Evolutionary conservation across 1,140 invertebrate species (phyloP).

Genomic region (Himalopsyche phryganea): DNA sequence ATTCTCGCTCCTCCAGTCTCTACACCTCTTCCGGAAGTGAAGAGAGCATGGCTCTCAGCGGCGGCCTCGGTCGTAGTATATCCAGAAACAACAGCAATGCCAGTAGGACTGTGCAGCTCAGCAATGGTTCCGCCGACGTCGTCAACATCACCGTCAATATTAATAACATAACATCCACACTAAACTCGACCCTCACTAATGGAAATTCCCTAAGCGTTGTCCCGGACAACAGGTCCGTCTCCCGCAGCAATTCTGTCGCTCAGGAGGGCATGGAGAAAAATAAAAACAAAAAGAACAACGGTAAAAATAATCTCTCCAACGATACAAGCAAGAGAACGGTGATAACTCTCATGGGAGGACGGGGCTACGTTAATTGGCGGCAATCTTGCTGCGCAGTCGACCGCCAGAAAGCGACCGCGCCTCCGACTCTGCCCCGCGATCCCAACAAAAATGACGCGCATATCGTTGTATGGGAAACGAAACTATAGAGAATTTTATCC

Average conservation of each 20-base stretch:
- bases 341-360: slow-evolving; percentile 80
- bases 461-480: slow-evolving; percentile 87
- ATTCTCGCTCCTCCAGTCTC: slow-evolving; percentile 76
- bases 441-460: slow-evolving; percentile 77
- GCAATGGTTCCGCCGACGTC: slow-evolving; percentile 40
- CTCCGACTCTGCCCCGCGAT: slow-evolving; percentile 52
- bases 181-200: slow-evolving; percentile 24
- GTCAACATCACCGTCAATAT: slow-evolving; percentile 33
- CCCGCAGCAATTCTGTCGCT: slow-evolving; percentile 40
- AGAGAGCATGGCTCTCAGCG: slow-evolving; percentile 69
- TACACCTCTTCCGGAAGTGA: slow-evolving; percentile 79
- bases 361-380: slow-evolving; percentile 82
- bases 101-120: slow-evolving; percentile 53
- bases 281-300: slow-evolving; percentile 35
- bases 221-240: slow-evolving; percentile 40
- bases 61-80: slow-evolving; percentile 53
- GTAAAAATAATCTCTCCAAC: slow-evolving; percentile 36
- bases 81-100: slow-evolving; percentile 70
- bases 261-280: slow-evolving; percentile 23
- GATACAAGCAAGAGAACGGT: slow-evolving; percentile 63
- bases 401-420: slow-evolving; percentile 43
- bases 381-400: slow-evolving; percentile 61
- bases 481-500: slow-evolving; percentile 58
- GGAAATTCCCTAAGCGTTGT: slow-evolving; percentile 35
- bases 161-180: slow-evolving; percentile 27